Base-by-base conservation (phyloP, 2,113 vertebrate species). In the Microcebus lehilahytsara region DNA sequence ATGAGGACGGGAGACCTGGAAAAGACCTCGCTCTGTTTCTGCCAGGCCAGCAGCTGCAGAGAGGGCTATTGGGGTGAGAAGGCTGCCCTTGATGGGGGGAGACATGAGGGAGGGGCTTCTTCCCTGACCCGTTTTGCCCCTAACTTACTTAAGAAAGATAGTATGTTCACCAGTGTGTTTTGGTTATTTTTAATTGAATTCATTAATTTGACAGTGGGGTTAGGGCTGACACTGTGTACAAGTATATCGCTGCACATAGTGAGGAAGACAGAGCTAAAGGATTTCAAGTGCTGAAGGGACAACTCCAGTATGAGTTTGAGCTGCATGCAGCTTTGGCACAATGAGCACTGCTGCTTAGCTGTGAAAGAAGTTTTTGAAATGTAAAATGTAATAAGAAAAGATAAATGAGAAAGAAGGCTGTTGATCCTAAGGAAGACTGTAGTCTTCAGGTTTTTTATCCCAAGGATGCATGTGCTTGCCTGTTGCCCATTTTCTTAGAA, bases 141-240 rank as follows among this genome's bases (percentile, higher is more conserved):
- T 80, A 42, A 93, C 37, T 94, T 92, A 37, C 56, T 87, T 91
- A 92, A 67, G 32, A 95, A 91, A 10, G 42, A 42, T 46, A 78
- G 13, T 25, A 13, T 40, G 6, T 83, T 83, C 46, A 66, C 46
- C 42, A 72, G 62, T 72, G 37, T 66, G 34, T 16, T 72, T 37
- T 62, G 30, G 51, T 49, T 49, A 64, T 64, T 87, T 75, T 32
- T 32, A 91, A 74, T 34, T 62, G 25, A 83, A 23, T 93, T 95
- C 34, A 46, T 83, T 92, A 80, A 77, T 77, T 88, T 77, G 58
- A 86, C 79, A 42, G 25, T 13, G 40, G 27, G 17, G 19, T 30
- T 80, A 93, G 62, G 2, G 9, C 17, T 16, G 6, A 78, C 6
- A 16, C 10, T 37, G 14, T 60, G 17, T 12, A 66, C 16, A 80